Conservation (phyloP, 2,888 invertebrate genomes). For the Acrobasis consociella region DNA sequence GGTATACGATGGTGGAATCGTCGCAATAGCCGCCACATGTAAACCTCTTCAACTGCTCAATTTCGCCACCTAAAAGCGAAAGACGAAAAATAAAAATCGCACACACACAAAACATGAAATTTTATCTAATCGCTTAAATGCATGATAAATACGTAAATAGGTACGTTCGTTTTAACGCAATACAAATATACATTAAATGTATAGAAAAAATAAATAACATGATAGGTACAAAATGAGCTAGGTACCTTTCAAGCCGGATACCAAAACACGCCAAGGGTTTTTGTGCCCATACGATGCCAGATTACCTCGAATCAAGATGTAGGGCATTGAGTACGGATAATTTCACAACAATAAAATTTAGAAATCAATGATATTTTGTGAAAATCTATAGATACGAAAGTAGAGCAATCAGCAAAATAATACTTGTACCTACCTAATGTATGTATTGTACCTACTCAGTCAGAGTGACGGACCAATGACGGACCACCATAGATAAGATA, state of each 20-base stretch:
- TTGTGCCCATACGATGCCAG: conserved; percentile 93
- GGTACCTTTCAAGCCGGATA: conserved; percentile 94
- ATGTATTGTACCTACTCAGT: too few relatives aligned
- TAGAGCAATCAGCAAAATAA: conserved; percentile 1
- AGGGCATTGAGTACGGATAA: conserved; percentile 88
- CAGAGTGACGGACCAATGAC: too few relatives aligned
- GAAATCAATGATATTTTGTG: conserved; percentile 19
- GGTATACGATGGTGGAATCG: conserved; percentile 92
- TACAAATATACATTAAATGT: too few relatives aligned
- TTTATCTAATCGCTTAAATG: conserved; percentile 3
- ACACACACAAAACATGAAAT: conserved; percentile 21
- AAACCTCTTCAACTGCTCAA: conserved; percentile 91
- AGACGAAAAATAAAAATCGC: conserved; percentile 24
- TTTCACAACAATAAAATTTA: conserved; percentile 36
- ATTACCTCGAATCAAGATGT: conserved; percentile 95
- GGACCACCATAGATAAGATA: too few relatives aligned
- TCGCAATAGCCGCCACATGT: conserved; percentile 93
- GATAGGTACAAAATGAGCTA: conserved; percentile 42
- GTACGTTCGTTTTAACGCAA: conserved; percentile 15
- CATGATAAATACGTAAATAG: background rate
- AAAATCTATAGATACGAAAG: conserved; percentile 4
- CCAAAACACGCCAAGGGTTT: conserved; percentile 93
- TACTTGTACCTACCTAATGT: conserved; percentile 1
- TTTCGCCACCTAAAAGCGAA: conserved; percentile 85
- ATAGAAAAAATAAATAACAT: conserved; percentile 32